A percentile compares a stretch with the other conserved stretches of the same genome.
Evolutionary conservation across 2,888 invertebrate genomes (phyloP).

Genomic region (Hypselothyrea guttata): DNA sequence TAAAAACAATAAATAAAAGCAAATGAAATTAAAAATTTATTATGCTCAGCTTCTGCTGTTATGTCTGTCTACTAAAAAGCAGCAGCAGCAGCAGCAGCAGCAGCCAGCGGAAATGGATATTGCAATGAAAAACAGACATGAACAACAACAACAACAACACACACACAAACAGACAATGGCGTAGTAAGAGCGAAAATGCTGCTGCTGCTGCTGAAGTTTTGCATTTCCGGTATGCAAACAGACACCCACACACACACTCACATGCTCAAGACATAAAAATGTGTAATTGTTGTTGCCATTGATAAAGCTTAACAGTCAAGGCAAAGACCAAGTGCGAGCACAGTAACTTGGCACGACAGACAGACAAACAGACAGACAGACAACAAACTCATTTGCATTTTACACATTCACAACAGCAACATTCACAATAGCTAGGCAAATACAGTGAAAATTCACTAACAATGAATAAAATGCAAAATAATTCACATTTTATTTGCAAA

Average conservation of each 20-base stretch:
- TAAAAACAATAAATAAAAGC: slow-evolving; percentile 52
- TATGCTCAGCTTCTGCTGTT: slow-evolving; percentile 53
- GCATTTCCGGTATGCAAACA: slow-evolving; percentile 79
- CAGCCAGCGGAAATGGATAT: slow-evolving; percentile 67
- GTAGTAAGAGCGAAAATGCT: slow-evolving; percentile 11
- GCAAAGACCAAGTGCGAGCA: slow-evolving; percentile 13
- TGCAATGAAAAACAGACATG: slow-evolving; percentile 60
- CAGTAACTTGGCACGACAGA: not conserved
- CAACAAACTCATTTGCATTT: slow-evolving; percentile 67
- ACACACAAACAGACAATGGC: slow-evolving; percentile 16
- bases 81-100: slow-evolving; percentile 16
- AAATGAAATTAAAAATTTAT: slow-evolving; percentile 76
- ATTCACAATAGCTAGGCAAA: slow-evolving; percentile 8
- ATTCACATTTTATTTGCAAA: not conserved
- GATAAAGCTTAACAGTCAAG: slow-evolving; percentile 55
- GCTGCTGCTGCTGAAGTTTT: slow-evolving; percentile 69
- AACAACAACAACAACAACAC: slow-evolving; percentile 25
- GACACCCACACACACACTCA: slow-evolving; percentile 21
- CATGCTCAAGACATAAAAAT: slow-evolving; percentile 64
- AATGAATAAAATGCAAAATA: not conserved
- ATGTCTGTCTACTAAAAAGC: slow-evolving; percentile 24
- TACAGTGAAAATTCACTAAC: slow-evolving; percentile 32
- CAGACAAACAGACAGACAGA: slow-evolving; percentile 16
- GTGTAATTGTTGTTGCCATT: slow-evolving; percentile 66
- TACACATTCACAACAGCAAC: slow-evolving; percentile 53